A percentile compares a stretch with the other conserved stretches of the same genome.
phyloP scores from a whole-genome alignment of 1,140 invertebrate genomes.

The Gryllus bimaculatus region DNA sequence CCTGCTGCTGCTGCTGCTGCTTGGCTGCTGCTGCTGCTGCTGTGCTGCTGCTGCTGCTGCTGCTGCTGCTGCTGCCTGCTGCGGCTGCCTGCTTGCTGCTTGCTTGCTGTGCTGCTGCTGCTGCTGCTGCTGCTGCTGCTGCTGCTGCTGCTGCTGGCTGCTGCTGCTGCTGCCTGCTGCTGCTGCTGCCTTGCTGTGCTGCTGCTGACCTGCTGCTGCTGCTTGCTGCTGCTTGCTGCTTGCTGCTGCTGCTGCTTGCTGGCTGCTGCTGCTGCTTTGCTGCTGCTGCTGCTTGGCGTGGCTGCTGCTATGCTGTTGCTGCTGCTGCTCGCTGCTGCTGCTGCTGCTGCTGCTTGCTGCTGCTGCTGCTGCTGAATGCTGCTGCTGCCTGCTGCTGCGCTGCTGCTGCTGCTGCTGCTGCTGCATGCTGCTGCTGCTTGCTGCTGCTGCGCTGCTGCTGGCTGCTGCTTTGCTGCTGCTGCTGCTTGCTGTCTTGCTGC shows the following conservation, averaged over 20 bases:
- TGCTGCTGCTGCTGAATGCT: too few relatives aligned
- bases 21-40: not conserved
- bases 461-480: not conserved
- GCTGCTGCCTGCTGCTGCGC: too few relatives aligned
- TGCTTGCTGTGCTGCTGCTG: conserved; percentile 1
- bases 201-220: not conserved
- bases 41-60: not conserved
- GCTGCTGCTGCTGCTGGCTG: not conserved
- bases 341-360: too few relatives aligned
- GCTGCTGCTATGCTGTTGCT: not conserved
- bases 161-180: not conserved
- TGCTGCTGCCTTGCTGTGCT: not conserved
- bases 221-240: too few relatives aligned
- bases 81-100: not conserved
- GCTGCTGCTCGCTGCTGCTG: not conserved
- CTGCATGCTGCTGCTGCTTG: too few relatives aligned
- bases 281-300: not conserved
- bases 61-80: not conserved
- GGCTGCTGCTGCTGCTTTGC: not conserved
- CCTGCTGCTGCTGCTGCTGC: not conserved
- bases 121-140: not conserved
- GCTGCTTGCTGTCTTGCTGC: too few relatives aligned
- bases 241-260: not conserved
- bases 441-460: not conserved
- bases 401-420: too few relatives aligned